A percentile compares a stretch with the other conserved stretches of the same genome.
Conservation (phyloP, 2,888 invertebrate species). For the Aspidiotus destructor region DNA sequence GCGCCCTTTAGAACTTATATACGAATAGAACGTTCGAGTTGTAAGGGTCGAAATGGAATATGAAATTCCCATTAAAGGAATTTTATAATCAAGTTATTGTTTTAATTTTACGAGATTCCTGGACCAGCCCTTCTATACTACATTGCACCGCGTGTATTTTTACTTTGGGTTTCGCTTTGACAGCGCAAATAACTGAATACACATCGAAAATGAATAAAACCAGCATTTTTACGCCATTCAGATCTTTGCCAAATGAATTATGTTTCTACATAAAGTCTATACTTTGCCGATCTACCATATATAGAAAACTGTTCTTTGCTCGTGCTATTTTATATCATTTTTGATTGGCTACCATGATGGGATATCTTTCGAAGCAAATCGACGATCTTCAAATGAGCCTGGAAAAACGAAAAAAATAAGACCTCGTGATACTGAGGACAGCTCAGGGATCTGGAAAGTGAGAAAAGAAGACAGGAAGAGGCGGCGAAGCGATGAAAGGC, state of each 20-base stretch:
- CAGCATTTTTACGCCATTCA: background rate
- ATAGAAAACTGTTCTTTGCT: no score
- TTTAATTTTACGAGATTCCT: constrained; percentile 26
- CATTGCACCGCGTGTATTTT: background rate
- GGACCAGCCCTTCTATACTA: background rate
- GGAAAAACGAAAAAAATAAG: no score
- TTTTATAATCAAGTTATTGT: constrained; percentile 32
- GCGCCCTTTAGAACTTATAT: no score
- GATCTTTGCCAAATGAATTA: background rate
- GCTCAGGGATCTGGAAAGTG: no score
- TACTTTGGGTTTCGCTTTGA: background rate
- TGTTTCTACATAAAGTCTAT: no score
- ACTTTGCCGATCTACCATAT: no score
- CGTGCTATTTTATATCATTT: no score
- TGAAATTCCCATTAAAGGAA: constrained; percentile 32
- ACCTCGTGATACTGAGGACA: no score
- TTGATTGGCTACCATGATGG: background rate
- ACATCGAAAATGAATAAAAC: background rate
- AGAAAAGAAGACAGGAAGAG: no score
- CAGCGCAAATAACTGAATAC: background rate
- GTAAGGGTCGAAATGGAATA: constrained; percentile 30
- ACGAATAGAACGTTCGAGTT: constrained; percentile 9
- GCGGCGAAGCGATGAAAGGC: background rate
- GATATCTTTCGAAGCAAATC: no score
- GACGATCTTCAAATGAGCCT: no score